Percentiles rank a stretch among this genome's conserved stretches.
Conservation (phyloP, 2,113 vertebrate genomes). For the Sceloporus tristichus region DNA sequence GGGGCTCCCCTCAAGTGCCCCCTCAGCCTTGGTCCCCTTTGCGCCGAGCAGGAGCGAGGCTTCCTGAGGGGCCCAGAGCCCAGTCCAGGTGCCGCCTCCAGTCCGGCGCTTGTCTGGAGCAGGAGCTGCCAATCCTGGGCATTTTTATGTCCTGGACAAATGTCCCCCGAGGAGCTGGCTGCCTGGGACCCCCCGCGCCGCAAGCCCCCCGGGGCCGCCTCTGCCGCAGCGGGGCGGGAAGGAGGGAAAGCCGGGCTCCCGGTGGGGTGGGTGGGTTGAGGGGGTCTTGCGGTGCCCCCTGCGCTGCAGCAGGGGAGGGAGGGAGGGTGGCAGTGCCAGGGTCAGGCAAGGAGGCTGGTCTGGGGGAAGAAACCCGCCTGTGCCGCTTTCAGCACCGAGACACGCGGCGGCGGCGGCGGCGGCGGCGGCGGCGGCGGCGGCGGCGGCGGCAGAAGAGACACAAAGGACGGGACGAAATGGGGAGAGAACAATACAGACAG, state of each 20-base stretch:
- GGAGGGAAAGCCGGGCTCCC: background rate
- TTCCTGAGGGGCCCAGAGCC: constrained; percentile 3
- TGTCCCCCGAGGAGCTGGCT: constrained; percentile 35
- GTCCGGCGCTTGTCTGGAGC: constrained; percentile 34
- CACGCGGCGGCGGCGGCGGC: background rate
- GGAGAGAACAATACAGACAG: constrained; percentile 19
- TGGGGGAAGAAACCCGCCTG: background rate
- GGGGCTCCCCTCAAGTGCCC: background rate
- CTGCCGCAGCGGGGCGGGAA: background rate
- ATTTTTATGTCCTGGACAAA: constrained; percentile 36
- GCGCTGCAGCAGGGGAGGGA: background rate
- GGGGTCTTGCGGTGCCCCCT: background rate
- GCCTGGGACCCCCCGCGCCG: constrained; percentile 1
- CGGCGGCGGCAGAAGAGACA: constrained; percentile 10
- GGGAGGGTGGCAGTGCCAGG: background rate
- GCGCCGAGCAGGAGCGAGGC: background rate
- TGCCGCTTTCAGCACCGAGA: background rate
- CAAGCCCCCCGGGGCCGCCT: background rate
- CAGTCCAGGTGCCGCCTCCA: background rate
- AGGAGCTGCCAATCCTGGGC: constrained; percentile 33
- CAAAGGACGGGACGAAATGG: constrained; percentile 28
- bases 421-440: no score
- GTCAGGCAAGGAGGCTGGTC: constrained; percentile 11
- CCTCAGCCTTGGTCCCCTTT: no score
- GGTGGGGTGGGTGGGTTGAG: background rate